These are phyloP conservation scores for Pempheris klunzingeri DNA, from an alignment of 2,797 vertebrate species.

Conservation along the genomic window DNA sequence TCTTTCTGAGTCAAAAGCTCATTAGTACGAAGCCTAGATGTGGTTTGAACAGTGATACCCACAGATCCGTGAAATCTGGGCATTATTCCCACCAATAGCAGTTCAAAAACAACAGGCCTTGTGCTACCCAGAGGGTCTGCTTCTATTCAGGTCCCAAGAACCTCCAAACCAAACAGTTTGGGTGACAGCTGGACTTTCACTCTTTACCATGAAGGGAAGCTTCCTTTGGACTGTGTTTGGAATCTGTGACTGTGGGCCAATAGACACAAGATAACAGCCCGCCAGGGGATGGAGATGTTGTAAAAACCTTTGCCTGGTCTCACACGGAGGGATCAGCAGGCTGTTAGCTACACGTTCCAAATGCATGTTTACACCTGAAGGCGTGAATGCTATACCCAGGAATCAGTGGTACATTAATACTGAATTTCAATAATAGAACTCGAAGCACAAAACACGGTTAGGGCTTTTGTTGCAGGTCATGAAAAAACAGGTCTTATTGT, in stretches of 20 bases:
- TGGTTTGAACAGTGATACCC: constrained; percentile 49
- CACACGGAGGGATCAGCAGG: constrained; percentile 24
- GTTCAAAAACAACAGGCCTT: constrained; percentile 58
- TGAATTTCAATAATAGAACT: constrained; percentile 36
- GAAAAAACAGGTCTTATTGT: constrained; percentile 40
- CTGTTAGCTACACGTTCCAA: constrained; percentile 26
- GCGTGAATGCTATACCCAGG: constrained; percentile 21
- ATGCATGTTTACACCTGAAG: constrained; percentile 41
- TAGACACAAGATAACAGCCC: constrained; percentile 59
- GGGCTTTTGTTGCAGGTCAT: constrained; percentile 26
- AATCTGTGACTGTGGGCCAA: constrained; percentile 66
- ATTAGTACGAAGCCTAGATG: constrained; percentile 53
- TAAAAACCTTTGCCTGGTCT: constrained; percentile 26
- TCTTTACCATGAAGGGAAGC: constrained; percentile 54
- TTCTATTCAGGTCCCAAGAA: constrained; percentile 55
- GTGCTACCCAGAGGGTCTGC: constrained; percentile 46
- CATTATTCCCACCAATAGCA: constrained; percentile 43
- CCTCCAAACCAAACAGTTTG: constrained; percentile 74
- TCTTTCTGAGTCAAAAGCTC: constrained; percentile 58
- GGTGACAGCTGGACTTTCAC: constrained; percentile 79
- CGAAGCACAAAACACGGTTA: constrained; percentile 6
- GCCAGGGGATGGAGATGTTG: constrained; percentile 33
- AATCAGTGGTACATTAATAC: constrained; percentile 19
- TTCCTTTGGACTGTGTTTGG: constrained; percentile 49
- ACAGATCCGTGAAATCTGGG: constrained; percentile 68